Evolutionary conservation across 1,140 invertebrate species (phyloP).

Genomic region (Orius laevigatus): DNA sequence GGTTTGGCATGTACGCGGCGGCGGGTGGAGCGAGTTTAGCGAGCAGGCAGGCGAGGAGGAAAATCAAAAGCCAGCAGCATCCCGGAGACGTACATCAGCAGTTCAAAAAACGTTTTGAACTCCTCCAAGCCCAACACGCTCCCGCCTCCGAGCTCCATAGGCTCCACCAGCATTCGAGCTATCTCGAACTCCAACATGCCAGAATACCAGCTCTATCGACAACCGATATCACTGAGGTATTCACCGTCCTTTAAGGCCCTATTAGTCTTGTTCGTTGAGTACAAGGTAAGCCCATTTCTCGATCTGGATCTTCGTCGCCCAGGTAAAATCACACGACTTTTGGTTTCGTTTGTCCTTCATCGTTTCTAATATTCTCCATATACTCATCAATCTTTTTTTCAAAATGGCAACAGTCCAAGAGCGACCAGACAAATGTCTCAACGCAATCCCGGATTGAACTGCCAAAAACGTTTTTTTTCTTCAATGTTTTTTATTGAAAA

Average conservation of each 20-base stretch:
- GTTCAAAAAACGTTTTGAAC: constrained; percentile 22
- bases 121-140: constrained; percentile 23
- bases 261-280: neutral
- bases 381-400: no score
- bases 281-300: neutral
- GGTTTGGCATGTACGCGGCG: constrained; percentile 45
- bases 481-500: no score
- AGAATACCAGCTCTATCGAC: constrained; percentile 15
- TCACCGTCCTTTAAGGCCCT: neutral
- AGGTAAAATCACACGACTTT: neutral
- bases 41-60: constrained; percentile 41
- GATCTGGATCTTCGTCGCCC: neutral
- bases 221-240: constrained; percentile 17
- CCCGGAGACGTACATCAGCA: constrained; percentile 22
- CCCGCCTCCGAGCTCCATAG: constrained; percentile 15
- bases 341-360: neutral
- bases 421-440: no score
- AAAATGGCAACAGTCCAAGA: no score
- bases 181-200: constrained; percentile 17
- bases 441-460: no score
- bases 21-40: constrained; percentile 53
- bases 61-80: constrained; percentile 21
- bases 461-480: no score
- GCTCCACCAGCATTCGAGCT: constrained; percentile 17
- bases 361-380: no score